Base-by-base conservation (phyloP, 2,797 vertebrate species). In the Valencia hispanica region DNA sequence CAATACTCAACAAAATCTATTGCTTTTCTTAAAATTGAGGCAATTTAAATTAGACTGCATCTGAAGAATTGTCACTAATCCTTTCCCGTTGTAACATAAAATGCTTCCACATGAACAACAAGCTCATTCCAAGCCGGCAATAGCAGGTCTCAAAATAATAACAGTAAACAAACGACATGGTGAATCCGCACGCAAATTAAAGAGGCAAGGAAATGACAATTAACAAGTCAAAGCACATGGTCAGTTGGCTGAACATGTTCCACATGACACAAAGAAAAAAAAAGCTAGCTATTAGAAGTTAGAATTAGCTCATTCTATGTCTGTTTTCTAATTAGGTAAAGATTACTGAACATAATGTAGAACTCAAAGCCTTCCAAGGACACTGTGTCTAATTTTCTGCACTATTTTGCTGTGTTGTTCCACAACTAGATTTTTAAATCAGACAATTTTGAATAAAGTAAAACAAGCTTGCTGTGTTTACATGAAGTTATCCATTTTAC, bases 401-500 rank as follows among this genome's bases (percentile, higher is more conserved):
- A 43, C 39, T 61, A 14, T 53, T 78, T 74, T 51, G 36, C n/a
- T 39, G 30, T 43, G 50, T 75, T 77, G 53, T 47, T 79, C 22
- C 27, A 78, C 61, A 68, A 73, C 79, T 65, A 65, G 43, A 22
- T 69, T 75, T 82, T 72, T 6, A 70, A 81, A 84, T 73, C 57
- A 55, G 34, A 74, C 72, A 63, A 32, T 68, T 59, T 8, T 55
- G 45, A 75, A 55, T 79, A 15, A 72, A 79, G 39, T 36, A 69
- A 78, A 50, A 39, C 22, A n/a, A 77, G 47, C 34, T 63, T 68
- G 18, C 43, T 69, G 25, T 57, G 22, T 69, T 69, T 36, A 50
- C 14, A 59, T 30, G 36, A 66, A 76, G 68, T 36, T 43, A 55
- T 63, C 34, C 45, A 11, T 65, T 39, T 39, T 65, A 39, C 36